Conservation (phyloP, 1,140 invertebrate genomes). For the Zophobas morio region DNA sequence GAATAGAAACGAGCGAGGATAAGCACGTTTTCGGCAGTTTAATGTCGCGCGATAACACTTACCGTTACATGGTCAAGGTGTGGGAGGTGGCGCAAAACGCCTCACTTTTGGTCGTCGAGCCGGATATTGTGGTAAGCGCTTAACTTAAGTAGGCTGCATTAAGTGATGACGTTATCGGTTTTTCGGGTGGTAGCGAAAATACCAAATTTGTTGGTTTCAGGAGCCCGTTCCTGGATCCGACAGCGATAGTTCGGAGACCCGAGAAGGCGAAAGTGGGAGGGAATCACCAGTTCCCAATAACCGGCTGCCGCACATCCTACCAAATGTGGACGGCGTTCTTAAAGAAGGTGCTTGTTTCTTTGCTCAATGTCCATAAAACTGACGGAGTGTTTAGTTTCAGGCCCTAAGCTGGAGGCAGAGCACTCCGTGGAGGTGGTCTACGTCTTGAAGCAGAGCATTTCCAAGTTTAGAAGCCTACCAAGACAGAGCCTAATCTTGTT, state of each 20-base stretch:
- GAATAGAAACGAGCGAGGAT: conserved; percentile 82
- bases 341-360: neutral
- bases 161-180: too few species aligned
- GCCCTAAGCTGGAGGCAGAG: conserved; percentile 19
- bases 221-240: conserved; percentile 58
- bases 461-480: conserved; percentile 59
- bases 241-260: conserved; percentile 57
- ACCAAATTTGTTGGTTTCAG: conserved; percentile 39
- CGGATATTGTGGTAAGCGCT: conserved; percentile 58
- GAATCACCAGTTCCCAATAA: conserved; percentile 53
- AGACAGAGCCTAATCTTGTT: conserved; percentile 65
- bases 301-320: conserved; percentile 29
- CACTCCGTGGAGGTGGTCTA: conserved; percentile 15
- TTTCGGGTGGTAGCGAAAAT: too few species aligned
- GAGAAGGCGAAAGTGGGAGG: conserved; percentile 60
- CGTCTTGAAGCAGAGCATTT: conserved; percentile 55
- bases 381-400: neutral
- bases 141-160: neutral
- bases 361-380: neutral
- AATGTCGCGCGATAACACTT: conserved; percentile 89
- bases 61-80: conserved; percentile 79
- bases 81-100: conserved; percentile 64
- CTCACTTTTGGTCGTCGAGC: conserved; percentile 54
- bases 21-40: conserved; percentile 93
- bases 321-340: conserved; percentile 3